Evolutionary conservation across 2,113 vertebrate species (phyloP).

Genomic region (Solea senegalensis): DNA sequence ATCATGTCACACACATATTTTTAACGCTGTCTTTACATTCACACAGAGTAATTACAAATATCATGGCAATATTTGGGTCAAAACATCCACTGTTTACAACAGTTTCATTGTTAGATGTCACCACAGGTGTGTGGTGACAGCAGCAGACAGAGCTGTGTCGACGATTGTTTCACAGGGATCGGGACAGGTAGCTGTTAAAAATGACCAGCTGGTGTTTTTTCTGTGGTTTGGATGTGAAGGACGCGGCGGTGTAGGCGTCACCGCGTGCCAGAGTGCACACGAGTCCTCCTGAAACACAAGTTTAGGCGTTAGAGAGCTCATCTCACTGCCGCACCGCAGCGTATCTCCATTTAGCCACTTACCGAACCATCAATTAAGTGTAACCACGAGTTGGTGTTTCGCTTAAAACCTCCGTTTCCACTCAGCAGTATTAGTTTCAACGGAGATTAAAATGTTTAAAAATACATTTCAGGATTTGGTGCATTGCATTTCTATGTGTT

Average conservation of each 20-base stretch:
- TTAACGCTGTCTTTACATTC: too few relatives aligned
- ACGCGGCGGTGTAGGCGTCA: constrained; percentile 38
- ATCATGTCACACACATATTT: too few relatives aligned
- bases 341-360: constrained; percentile 60
- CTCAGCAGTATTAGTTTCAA: constrained; percentile 44
- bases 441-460: constrained; percentile 28
- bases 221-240: constrained; percentile 14
- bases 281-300: constrained; percentile 15
- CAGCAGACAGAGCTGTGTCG: too few relatives aligned
- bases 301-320: constrained; percentile 34
- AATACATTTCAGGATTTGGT: constrained; percentile 15
- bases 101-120: too few relatives aligned
- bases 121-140: too few relatives aligned
- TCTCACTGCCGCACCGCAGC: constrained; percentile 11
- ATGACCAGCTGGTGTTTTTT: neutral
- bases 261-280: constrained; percentile 25
- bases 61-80: too few relatives aligned
- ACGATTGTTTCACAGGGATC: too few relatives aligned
- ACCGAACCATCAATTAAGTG: constrained; percentile 37
- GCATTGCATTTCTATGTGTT: neutral
- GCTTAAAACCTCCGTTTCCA: constrained; percentile 24
- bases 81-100: too few relatives aligned
- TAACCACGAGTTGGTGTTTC: constrained; percentile 16
- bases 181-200: too few relatives aligned
- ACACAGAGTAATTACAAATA: too few relatives aligned